Evolutionary conservation across 2,888 invertebrate genomes (phyloP).

Genomic region (Tipula helvola): DNA sequence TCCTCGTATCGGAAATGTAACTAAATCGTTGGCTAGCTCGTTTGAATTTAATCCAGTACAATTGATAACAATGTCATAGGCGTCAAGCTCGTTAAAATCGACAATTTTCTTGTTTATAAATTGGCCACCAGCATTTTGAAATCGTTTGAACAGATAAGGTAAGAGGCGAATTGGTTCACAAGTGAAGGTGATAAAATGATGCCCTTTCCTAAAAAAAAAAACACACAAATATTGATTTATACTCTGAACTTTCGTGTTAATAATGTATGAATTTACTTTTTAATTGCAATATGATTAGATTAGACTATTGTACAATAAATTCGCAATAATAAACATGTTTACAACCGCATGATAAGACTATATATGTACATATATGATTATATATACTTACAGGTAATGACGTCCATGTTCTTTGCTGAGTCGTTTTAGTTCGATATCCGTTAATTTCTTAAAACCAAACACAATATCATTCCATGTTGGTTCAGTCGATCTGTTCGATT

Average conservation of each 20-base stretch:
- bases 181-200: slow-evolving; percentile 52
- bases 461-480: slow-evolving; percentile 36
- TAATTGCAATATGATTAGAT: background rate
- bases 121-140: slow-evolving; percentile 45
- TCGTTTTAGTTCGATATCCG: slow-evolving; percentile 26
- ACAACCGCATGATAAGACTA: background rate
- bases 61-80: slow-evolving; percentile 61
- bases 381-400: slow-evolving; percentile 31
- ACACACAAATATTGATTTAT: background rate
- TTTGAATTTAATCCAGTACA: slow-evolving; percentile 61
- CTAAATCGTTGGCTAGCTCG: slow-evolving; percentile 46
- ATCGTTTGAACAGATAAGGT: slow-evolving; percentile 50
- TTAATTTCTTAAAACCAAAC: slow-evolving; percentile 34
- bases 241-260: background rate
- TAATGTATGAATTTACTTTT: background rate
- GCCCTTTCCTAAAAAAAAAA: slow-evolving; percentile 41
- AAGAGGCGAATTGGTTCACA: slow-evolving; percentile 53
- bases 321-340: background rate
- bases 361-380: background rate
- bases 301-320: background rate
- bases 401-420: slow-evolving; percentile 28
- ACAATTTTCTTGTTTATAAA: slow-evolving; percentile 40
- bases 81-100: slow-evolving; percentile 38
- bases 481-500: slow-evolving; percentile 16
- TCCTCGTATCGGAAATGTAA: slow-evolving; percentile 55